phyloP scores from a whole-genome alignment of 2,888 invertebrate genomes.

The Mantis religiosa region DNA sequence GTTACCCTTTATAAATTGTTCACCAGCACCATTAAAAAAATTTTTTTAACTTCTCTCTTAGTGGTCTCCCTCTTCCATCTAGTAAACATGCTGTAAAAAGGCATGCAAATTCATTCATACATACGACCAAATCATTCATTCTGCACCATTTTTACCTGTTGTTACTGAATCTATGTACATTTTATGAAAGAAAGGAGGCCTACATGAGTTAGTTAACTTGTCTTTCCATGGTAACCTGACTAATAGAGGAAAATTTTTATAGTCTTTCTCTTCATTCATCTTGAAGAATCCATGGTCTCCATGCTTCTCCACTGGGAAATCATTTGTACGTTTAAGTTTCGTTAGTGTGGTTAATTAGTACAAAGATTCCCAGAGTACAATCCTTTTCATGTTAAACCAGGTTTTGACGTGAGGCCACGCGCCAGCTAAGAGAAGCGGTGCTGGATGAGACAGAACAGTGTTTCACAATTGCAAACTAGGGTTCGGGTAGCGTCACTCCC shows the following conservation, averaged over 20 bases:
- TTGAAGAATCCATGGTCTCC: not conserved
- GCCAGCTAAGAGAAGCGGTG: slow-evolving; percentile 13
- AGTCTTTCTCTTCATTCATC: not conserved
- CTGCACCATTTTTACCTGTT: not conserved
- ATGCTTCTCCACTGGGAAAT: not conserved
- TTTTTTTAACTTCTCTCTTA: not conserved
- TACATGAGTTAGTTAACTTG: not conserved
- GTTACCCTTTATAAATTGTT: not conserved
- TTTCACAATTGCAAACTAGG: slow-evolving; percentile 32
- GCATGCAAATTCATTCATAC: not conserved
- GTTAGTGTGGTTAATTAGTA: not conserved
- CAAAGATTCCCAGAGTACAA: not conserved
- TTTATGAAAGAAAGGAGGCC: not conserved
- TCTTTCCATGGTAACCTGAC: not conserved
- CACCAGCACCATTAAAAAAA: not conserved
- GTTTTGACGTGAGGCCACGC: not conserved
- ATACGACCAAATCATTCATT: not conserved
- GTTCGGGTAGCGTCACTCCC: slow-evolving; percentile 75
- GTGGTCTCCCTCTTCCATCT: not conserved
- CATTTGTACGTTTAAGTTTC: not conserved
- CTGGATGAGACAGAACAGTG: slow-evolving; percentile 18
- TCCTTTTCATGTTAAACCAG: not conserved
- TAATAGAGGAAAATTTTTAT: not conserved
- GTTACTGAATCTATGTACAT: not conserved
- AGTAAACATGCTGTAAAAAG: not conserved